Percentiles rank a stretch among this genome's conserved stretches.
These are phyloP conservation scores for Hipposideros larvatus DNA, from an alignment of 2,797 vertebrate species.

Conservation along the genomic window DNA sequence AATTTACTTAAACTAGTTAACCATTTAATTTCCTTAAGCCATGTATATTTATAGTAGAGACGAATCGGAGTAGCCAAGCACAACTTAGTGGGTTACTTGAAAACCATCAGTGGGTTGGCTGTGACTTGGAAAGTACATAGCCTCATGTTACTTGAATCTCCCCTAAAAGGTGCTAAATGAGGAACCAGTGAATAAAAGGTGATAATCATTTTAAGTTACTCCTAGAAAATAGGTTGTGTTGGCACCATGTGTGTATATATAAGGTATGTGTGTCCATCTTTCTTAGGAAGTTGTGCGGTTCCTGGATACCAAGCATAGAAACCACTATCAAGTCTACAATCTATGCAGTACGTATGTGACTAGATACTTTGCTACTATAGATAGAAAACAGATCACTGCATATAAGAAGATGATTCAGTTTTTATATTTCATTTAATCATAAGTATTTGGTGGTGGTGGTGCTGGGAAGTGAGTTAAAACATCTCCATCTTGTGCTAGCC, in stretches of 20 bases:
- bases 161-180: background rate
- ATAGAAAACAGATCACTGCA: background rate
- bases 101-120: background rate
- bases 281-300: constrained; percentile 95
- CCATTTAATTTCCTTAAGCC: background rate
- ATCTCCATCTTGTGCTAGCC: background rate
- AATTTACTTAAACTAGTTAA: background rate
- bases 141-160: background rate
- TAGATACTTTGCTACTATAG: background rate
- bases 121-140: background rate
- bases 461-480: background rate
- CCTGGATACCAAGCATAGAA: constrained; percentile 95
- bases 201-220: background rate
- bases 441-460: background rate
- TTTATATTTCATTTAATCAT: constrained; percentile 26
- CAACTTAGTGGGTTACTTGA: background rate
- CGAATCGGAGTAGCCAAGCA: background rate
- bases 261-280: constrained; percentile 47
- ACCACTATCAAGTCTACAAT: constrained; percentile 97
- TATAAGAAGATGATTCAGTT: background rate
- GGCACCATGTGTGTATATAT: background rate
- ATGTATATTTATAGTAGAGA: background rate
- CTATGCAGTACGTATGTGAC: constrained; percentile 95
- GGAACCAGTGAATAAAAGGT: background rate
- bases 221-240: background rate